phyloP scores from a whole-genome alignment of 2,113 vertebrate species.

The Sitta europaea region DNA sequence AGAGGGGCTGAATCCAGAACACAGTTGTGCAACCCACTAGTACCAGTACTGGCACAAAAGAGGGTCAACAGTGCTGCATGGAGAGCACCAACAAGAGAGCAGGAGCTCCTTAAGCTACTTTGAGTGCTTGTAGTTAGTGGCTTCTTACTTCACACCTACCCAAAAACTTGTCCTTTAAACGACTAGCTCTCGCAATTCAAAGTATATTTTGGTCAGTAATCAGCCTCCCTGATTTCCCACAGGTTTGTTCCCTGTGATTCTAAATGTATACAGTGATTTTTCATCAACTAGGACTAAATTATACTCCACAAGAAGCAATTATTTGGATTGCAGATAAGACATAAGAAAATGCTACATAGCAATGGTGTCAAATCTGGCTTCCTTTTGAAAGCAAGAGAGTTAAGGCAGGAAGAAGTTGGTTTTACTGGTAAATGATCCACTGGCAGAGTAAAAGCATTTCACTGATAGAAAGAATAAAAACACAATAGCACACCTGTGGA shows the following conservation, averaged over 20 bases:
- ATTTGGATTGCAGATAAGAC: background rate
- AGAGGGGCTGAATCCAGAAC: background rate
- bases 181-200: background rate
- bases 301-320: background rate
- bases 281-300: background rate
- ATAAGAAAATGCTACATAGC: background rate
- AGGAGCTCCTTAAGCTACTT: background rate
- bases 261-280: background rate
- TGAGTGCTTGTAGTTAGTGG: background rate
- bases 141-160: background rate
- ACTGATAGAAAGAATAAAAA: background rate
- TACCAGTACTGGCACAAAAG: background rate
- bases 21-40: background rate
- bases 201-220: background rate
- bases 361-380: background rate
- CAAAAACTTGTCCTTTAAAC: background rate
- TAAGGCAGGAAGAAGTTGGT: background rate
- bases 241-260: background rate
- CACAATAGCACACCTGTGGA: background rate
- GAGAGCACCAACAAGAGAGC: background rate
- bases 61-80: background rate
- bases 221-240: background rate
- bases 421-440: background rate
- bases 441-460: background rate
- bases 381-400: background rate